Percentiles rank a stretch among this genome's conserved stretches.
Evolutionary conservation across 2,888 invertebrate species (phyloP).

Genomic region (Cremastinae sp.): DNA sequence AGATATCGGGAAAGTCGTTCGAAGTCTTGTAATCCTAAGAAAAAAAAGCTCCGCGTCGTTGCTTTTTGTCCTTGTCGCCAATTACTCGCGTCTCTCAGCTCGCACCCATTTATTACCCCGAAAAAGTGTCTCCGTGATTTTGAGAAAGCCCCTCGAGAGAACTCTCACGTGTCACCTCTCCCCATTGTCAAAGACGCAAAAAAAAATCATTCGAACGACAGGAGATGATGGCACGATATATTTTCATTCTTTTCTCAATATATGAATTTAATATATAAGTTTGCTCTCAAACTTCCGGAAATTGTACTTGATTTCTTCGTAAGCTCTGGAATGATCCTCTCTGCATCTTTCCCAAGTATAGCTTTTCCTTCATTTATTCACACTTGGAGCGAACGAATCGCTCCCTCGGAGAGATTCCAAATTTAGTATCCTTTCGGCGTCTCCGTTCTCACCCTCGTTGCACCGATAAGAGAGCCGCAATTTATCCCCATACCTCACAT

Average conservation of each 20-base stretch:
- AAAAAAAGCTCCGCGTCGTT: no score
- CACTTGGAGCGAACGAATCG: slow-evolving; percentile 23
- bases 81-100: neutral
- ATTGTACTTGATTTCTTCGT: no score
- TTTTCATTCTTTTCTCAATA: no score
- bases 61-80: no score
- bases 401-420: slow-evolving; percentile 14
- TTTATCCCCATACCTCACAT: no score
- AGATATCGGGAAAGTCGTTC: no score
- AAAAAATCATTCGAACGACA: neutral
- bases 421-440: slow-evolving; percentile 25
- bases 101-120: neutral
- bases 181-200: neutral
- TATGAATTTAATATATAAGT: slow-evolving; percentile 13
- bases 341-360: slow-evolving; percentile 22
- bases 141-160: slow-evolving; percentile 4
- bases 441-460: slow-evolving; percentile 8
- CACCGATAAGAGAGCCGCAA: neutral
- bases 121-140: neutral
- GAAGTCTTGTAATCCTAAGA: no score
- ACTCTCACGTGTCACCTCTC: slow-evolving; percentile 1
- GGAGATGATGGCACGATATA: slow-evolving; percentile 5
- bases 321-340: no score
- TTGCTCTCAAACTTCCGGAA: no score
- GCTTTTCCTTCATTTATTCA: no score